Percentiles rank a stretch among this genome's conserved stretches.
Evolutionary conservation across 2,797 vertebrate genomes (phyloP).

Genomic region (Chrosomus eos): DNA sequence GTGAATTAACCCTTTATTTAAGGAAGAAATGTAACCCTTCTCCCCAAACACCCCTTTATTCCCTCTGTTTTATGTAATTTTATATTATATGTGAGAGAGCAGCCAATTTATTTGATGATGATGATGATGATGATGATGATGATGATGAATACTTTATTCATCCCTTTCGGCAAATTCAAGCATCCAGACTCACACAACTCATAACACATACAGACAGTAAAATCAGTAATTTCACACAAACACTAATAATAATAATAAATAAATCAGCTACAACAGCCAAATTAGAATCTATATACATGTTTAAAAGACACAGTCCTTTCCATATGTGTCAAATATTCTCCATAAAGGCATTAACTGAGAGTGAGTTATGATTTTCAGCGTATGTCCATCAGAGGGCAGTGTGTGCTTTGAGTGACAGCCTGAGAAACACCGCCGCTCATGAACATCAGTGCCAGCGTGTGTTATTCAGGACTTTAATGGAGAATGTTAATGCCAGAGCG

Average conservation of each 20-base stretch:
- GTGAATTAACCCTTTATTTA: neutral
- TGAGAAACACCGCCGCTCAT: neutral
- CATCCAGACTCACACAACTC: no score
- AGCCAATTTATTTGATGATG: no score
- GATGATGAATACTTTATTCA: no score
- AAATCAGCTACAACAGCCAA: no score
- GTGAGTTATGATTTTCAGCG: neutral
- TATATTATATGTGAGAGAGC: neutral
- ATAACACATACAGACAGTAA: no score
- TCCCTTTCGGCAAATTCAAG: no score
- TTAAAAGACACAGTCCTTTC: no score
- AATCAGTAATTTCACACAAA: no score
- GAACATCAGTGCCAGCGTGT: neutral
- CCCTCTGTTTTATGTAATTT: neutral
- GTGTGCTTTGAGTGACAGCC: constrained; percentile 65
- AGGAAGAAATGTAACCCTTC: no score
- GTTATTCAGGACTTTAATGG: constrained; percentile 18
- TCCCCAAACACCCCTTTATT: neutral
- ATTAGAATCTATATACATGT: no score
- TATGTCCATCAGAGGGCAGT: constrained; percentile 77
- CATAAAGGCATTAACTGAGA: neutral
- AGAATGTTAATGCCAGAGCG: neutral
- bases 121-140: no score
- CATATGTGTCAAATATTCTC: neutral
- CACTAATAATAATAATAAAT: no score